These are phyloP conservation scores for Excalfactoria chinensis DNA, from an alignment of 2,113 vertebrate species.

Conservation along the genomic window DNA sequence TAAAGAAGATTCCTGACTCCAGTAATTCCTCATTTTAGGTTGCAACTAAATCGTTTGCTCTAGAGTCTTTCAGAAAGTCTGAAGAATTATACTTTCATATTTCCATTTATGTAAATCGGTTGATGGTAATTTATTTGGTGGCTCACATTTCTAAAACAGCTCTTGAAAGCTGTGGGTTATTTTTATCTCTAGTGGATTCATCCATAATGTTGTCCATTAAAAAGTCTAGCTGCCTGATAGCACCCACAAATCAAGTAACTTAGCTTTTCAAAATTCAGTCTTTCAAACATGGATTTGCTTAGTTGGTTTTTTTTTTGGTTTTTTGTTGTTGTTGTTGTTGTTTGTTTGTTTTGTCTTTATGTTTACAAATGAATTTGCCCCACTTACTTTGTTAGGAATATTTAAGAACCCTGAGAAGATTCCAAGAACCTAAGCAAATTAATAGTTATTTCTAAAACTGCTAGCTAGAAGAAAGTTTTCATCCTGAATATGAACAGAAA, in stretches of 20 bases:
- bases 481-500: neutral
- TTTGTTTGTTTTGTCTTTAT: neutral
- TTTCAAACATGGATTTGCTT: fast-evolving
- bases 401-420: neutral
- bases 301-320: too few relatives aligned
- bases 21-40: neutral
- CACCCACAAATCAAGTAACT: constrained; percentile 18
- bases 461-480: neutral
- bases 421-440: neutral
- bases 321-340: too few relatives aligned
- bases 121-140: constrained; percentile 28
- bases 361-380: neutral
- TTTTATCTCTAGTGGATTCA: constrained; percentile 28
- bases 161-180: constrained; percentile 4
- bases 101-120: constrained; percentile 52
- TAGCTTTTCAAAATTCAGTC: neutral
- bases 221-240: constrained; percentile 8
- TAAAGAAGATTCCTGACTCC: neutral
- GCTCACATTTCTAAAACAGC: neutral
- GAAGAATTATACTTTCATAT: constrained; percentile 37
- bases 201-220: constrained; percentile 32
- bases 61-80: constrained; percentile 16
- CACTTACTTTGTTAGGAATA: neutral
- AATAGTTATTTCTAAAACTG: neutral
- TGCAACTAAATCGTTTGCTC: constrained; percentile 33